Percentiles rank a stretch among this genome's conserved stretches.
Conservation (phyloP, 2,888 invertebrate species). For the Tenthredo amoena region DNA sequence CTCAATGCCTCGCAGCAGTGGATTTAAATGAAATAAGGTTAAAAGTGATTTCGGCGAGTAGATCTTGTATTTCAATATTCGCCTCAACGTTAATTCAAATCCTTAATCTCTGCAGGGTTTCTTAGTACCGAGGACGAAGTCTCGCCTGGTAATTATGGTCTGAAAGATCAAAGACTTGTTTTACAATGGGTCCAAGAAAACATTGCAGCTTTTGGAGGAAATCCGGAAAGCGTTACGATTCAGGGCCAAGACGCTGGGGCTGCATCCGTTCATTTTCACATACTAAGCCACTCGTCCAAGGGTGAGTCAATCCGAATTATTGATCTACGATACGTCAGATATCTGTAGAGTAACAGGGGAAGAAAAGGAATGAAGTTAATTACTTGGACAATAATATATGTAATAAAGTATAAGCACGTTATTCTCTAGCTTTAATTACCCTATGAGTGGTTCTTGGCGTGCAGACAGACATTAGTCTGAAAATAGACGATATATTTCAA, state of each 20-base stretch:
- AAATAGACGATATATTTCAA: background rate
- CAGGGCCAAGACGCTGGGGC: slow-evolving; percentile 49
- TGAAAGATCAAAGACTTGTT: slow-evolving; percentile 48
- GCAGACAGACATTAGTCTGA: slow-evolving; percentile 13
- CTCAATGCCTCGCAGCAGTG: background rate
- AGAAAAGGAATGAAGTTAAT: background rate
- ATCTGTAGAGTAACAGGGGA: background rate
- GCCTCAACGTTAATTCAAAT: background rate
- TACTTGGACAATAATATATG: background rate
- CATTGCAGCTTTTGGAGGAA: slow-evolving; percentile 46
- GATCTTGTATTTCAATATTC: background rate
- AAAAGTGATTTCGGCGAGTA: background rate
- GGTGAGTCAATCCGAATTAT: slow-evolving; percentile 7
- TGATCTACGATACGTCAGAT: background rate
- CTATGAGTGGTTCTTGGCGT: background rate
- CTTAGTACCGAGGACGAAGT: slow-evolving; percentile 52
- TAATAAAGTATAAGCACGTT: background rate
- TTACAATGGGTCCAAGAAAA: slow-evolving; percentile 51
- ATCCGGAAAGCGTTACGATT: slow-evolving; percentile 49
- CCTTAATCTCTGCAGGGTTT: slow-evolving; percentile 25
- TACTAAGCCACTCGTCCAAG: slow-evolving; percentile 39
- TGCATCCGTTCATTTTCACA: slow-evolving; percentile 53
- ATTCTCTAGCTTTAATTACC: background rate
- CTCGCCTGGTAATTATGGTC: slow-evolving; percentile 51
- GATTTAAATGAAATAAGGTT: background rate